These are phyloP conservation scores for Hypsopygia costalis DNA, from an alignment of 2,888 invertebrate genomes.

Conservation along the genomic window DNA sequence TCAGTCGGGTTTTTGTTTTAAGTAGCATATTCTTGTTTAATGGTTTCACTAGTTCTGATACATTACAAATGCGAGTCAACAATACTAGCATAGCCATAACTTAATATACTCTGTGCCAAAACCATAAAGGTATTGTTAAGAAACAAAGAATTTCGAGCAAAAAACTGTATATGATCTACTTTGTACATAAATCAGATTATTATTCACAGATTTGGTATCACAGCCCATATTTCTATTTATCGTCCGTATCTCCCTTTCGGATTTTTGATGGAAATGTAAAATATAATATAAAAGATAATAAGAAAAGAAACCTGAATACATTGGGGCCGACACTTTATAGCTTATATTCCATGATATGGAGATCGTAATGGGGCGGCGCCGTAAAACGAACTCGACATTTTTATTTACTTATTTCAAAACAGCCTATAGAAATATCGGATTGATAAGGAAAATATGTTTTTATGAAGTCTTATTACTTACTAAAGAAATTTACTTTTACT, in stretches of 20 bases:
- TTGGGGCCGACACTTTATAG: constrained; percentile 5
- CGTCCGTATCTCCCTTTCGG: not conserved
- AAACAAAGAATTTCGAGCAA: no score
- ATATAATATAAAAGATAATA: constrained; percentile 8
- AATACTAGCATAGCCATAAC: no score
- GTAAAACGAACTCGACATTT: constrained; percentile 3
- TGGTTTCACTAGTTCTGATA: no score
- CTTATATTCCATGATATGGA: constrained; percentile 9
- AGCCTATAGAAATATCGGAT: not conserved
- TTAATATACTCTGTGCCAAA: no score
- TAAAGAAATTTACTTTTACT: not conserved
- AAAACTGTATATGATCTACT: no score
- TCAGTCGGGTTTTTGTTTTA: no score
- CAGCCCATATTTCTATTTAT: constrained; percentile 5
- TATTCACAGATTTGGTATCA: not conserved
- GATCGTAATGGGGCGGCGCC: constrained; percentile 6
- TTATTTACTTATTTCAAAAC: constrained; percentile 8
- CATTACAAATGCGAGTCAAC: no score
- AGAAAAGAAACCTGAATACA: constrained; percentile 10
- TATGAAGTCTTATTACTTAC: not conserved
- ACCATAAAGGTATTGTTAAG: no score
- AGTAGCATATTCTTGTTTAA: no score
- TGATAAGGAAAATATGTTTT: not conserved
- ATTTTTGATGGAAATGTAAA: constrained; percentile 6
- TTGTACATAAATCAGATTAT: not conserved